Conservation (phyloP, 2,888 invertebrate species). For the Dichetophora obliterata region DNA sequence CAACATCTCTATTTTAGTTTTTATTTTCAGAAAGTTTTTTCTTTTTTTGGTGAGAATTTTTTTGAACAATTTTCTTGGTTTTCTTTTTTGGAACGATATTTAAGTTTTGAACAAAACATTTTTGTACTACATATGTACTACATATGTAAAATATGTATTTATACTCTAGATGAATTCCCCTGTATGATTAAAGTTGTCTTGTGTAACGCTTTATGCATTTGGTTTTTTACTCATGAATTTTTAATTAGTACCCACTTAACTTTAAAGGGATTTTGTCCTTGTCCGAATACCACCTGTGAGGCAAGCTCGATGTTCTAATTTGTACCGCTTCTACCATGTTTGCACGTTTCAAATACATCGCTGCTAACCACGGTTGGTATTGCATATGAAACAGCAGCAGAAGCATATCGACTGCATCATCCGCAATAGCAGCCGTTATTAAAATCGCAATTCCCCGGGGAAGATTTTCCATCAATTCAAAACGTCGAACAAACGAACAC, state of each 20-base stretch:
- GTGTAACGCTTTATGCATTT: neutral
- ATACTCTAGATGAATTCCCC: too few species aligned
- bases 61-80: too few species aligned
- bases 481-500: conserved; percentile 39
- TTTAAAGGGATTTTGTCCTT: conserved; percentile 13
- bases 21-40: too few species aligned
- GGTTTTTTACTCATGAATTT: neutral
- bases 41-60: too few species aligned
- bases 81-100: too few species aligned
- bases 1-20: too few species aligned
- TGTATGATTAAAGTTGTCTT: too few species aligned
- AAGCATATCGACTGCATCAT: neutral
- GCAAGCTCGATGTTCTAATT: neutral
- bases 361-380: neutral
- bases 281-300: neutral
- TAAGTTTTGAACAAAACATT: too few species aligned
- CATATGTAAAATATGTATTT: too few species aligned
- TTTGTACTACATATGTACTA: too few species aligned
- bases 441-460: conserved; percentile 47
- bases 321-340: neutral
- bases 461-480: conserved; percentile 53
- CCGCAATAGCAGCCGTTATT: conserved; percentile 30
- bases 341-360: conserved; percentile 1
- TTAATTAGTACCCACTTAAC: neutral
- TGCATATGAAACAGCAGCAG: neutral